Conservation (phyloP, 2,113 vertebrate species). For the Microcebus lehilahytsara region DNA sequence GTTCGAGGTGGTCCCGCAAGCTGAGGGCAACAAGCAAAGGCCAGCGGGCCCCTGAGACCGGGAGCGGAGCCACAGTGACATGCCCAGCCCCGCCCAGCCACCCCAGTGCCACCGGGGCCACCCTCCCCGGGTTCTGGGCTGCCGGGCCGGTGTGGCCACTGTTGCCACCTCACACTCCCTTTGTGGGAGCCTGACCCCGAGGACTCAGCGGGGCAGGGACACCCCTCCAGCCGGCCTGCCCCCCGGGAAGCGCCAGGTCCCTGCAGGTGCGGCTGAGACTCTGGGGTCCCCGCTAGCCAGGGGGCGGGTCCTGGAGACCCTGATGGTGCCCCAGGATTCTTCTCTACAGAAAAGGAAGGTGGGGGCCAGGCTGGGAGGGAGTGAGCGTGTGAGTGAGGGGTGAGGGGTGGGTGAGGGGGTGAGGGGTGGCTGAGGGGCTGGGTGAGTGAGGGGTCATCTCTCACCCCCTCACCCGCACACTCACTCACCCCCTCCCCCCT, state of each 20-base stretch:
- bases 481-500: no score
- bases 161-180: no score
- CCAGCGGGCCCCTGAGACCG: background rate
- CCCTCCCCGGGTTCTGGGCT: background rate
- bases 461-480: no score
- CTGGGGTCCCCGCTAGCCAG: no score
- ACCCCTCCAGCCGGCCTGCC: background rate
- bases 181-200: rapidly evolving
- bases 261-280: background rate
- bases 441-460: no score
- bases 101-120: background rate
- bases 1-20: slow-evolving; percentile 84
- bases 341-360: no score
- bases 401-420: background rate
- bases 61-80: background rate
- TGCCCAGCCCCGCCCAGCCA: rapidly evolving
- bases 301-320: no score
- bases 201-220: background rate
- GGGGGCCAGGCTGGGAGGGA: background rate
- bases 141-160: background rate
- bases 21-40: slow-evolving; percentile 76
- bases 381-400: background rate
- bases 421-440: no score
- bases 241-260: background rate
- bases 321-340: no score